These are phyloP conservation scores for Neogobius melanostomus DNA, from an alignment of 2,113 vertebrate species.

Conservation along the genomic window DNA sequence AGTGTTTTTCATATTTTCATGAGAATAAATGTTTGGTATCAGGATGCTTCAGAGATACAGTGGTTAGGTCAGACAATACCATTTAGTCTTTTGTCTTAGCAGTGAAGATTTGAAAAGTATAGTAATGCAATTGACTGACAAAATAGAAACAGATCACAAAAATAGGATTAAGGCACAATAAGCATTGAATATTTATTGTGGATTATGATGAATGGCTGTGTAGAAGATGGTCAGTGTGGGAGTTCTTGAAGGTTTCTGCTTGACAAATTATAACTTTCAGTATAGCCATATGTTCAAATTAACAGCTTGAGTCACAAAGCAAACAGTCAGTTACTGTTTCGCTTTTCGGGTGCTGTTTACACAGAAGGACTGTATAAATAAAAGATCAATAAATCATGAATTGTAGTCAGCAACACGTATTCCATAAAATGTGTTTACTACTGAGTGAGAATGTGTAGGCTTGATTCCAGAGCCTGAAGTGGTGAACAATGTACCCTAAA, in stretches of 20 bases:
- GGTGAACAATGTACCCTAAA: conserved; percentile 25
- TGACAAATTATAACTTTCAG: no score
- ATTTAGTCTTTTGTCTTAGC: background rate
- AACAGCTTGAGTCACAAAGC: no score
- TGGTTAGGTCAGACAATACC: background rate
- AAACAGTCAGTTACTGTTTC: no score
- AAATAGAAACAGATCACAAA: no score
- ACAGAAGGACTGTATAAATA: no score
- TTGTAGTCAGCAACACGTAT: background rate
- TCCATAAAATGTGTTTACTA: conserved; percentile 3
- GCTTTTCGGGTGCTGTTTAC: no score
- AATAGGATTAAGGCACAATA: no score
- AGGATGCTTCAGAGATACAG: background rate
- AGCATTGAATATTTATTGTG: no score
- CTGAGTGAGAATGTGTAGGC: background rate
- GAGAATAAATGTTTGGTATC: conserved; percentile 3
- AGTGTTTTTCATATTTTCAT: background rate
- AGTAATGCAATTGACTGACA: background rate
- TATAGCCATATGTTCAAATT: no score
- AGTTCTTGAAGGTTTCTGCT: no score
- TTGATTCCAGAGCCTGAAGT: conserved; percentile 22
- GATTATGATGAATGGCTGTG: no score
- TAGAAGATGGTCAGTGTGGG: no score
- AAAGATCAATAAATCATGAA: background rate
- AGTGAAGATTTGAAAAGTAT: background rate